A percentile compares a stretch with the other conserved stretches of the same genome.
These are phyloP conservation scores for Ianthella basta DNA, from an alignment of 37 sponge, comb jelly and placozoan species.

Conservation along the genomic window DNA sequence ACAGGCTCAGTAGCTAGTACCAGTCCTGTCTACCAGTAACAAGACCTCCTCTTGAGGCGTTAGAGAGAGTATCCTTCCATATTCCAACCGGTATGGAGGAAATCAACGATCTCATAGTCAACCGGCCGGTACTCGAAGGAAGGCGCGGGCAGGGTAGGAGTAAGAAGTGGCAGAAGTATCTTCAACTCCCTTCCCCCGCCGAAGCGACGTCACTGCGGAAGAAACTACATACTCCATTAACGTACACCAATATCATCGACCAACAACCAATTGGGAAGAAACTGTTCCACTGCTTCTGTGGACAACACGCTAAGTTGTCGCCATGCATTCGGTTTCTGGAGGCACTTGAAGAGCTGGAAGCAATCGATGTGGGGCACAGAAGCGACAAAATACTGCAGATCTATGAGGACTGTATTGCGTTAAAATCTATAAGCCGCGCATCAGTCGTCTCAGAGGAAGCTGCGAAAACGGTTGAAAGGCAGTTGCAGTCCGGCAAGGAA, in stretches of 20 bases:
- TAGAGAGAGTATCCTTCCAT: too few species aligned
- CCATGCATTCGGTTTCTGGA: slow-evolving; percentile 67
- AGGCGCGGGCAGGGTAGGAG: slow-evolving; percentile 69
- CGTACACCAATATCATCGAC: slow-evolving; percentile 77
- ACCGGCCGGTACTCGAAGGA: background rate
- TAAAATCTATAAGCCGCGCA: slow-evolving; percentile 33
- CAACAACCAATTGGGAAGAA: slow-evolving; percentile 89
- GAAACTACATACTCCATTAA: slow-evolving; percentile 64
- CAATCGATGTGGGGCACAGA: slow-evolving; percentile 73
- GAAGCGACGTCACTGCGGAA: slow-evolving; percentile 62
- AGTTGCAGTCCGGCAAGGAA: background rate
- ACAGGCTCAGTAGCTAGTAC: too few species aligned
- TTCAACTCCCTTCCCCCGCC: slow-evolving; percentile 72
- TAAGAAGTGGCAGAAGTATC: slow-evolving; percentile 90
- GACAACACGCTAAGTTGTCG: slow-evolving; percentile 26
- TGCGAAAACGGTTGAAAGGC: slow-evolving; percentile 14
- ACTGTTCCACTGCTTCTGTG: slow-evolving; percentile 85
- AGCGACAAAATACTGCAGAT: slow-evolving; percentile 55
- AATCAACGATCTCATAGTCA: too few species aligned
- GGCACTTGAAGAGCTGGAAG: slow-evolving; percentile 62
- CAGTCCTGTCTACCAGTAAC: too few species aligned
- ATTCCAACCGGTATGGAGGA: too few species aligned
- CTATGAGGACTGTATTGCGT: slow-evolving; percentile 74
- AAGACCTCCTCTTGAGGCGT: too few species aligned
- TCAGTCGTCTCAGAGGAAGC: slow-evolving; percentile 32